Conservation (phyloP, 2,113 vertebrate genomes). For the Amazona vittata region DNA sequence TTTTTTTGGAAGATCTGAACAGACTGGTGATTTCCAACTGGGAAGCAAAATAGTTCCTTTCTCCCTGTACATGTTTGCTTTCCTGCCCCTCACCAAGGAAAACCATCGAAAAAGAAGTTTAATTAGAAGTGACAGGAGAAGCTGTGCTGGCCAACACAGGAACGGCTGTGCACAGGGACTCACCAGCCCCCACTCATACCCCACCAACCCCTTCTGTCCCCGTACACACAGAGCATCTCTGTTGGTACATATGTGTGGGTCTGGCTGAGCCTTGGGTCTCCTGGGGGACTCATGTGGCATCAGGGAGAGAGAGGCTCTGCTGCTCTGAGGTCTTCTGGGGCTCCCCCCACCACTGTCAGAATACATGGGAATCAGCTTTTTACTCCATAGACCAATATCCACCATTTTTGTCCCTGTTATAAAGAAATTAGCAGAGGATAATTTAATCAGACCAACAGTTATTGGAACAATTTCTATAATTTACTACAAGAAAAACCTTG, state of each 20-base stretch:
- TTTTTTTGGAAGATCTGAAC: not conserved
- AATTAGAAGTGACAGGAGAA: not conserved
- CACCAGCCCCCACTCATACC: not conserved
- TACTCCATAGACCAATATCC: not conserved
- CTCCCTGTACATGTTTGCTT: not conserved
- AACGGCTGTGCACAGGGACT: too few relatives aligned
- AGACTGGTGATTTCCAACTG: not conserved
- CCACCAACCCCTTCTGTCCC: not conserved
- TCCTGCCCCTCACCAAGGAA: rapidly evolving
- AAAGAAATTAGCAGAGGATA: not conserved
- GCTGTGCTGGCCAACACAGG: rapidly evolving
- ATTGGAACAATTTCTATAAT: not conserved
- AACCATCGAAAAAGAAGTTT: not conserved
- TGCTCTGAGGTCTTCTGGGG: not conserved
- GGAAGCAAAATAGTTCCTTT: not conserved
- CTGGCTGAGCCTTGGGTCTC: rapidly evolving
- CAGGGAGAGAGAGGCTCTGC: rapidly evolving
- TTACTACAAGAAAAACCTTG: not conserved
- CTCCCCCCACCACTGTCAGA: rapidly evolving
- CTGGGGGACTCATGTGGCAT: rapidly evolving
- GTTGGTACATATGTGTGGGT: not conserved
- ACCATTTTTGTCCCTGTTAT: not conserved
- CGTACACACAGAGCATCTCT: rapidly evolving
- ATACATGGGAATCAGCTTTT: rapidly evolving
- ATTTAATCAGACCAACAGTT: not conserved